These are phyloP conservation scores for Dione vanillae DNA, from an alignment of 2,888 invertebrate genomes.

Conservation along the genomic window DNA sequence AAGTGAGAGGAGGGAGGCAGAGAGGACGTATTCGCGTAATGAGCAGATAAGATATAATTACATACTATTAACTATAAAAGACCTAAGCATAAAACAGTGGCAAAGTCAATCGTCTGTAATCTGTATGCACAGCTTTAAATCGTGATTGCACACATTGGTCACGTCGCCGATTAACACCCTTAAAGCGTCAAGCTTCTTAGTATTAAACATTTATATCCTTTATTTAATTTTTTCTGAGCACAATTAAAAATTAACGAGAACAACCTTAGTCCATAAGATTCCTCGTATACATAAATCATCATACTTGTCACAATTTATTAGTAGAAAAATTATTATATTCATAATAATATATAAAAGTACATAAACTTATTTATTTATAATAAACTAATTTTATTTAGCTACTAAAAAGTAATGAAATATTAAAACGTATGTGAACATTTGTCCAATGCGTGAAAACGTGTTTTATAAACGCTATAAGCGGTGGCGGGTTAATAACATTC, in stretches of 20 bases:
- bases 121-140: conserved; percentile 37
- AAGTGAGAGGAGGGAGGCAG: too few relatives aligned
- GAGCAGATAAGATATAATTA: not conserved
- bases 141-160: conserved; percentile 63
- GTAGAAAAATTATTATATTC: too few relatives aligned
- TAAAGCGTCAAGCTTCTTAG: conserved; percentile 37
- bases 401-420: conserved; percentile 6
- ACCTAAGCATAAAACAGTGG: conserved; percentile 16
- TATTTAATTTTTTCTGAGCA: not conserved
- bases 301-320: too few relatives aligned
- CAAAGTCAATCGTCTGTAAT: conserved; percentile 28
- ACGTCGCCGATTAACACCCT: conserved; percentile 51
- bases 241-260: not conserved
- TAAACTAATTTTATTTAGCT: not conserved
- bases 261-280: not conserved
- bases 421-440: conserved; percentile 19
- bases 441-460: conserved; percentile 37
- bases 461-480: conserved; percentile 35
- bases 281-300: too few relatives aligned
- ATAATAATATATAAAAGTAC: too few relatives aligned
- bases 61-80: conserved; percentile 22
- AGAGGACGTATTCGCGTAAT: not conserved
- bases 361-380: too few relatives aligned
- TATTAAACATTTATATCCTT: conserved; percentile 19
- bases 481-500: conserved; percentile 58